These are phyloP conservation scores for Prosapia bicincta DNA, from an alignment of 2,888 invertebrate genomes.

Conservation along the genomic window DNA sequence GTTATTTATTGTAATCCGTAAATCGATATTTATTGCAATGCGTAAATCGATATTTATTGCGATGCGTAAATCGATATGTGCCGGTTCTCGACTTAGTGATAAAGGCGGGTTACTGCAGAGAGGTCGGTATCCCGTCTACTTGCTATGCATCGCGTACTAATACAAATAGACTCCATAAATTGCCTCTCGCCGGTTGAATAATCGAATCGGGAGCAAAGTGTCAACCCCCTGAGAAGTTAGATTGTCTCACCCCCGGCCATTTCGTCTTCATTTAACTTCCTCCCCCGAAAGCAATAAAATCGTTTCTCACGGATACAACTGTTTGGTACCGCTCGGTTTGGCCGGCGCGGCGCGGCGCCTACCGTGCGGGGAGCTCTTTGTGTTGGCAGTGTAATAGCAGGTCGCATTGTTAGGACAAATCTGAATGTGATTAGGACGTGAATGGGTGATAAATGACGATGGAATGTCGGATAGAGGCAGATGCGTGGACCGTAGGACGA, in stretches of 20 bases:
- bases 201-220: not conserved
- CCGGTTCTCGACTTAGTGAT: no score
- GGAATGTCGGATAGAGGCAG: not conserved
- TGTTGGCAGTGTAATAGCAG: not conserved
- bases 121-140: no score
- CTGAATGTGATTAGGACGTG: not conserved
- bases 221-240: conserved; percentile 20
- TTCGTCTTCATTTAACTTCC: conserved; percentile 2
- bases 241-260: conserved; percentile 16
- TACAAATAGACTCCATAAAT: conserved; percentile 25
- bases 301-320: not conserved
- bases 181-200: not conserved
- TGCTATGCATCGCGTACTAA: conserved; percentile 22
- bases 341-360: no score
- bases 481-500: no score
- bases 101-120: no score
- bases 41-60: no score
- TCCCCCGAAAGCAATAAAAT: not conserved
- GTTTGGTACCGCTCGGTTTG: not conserved
- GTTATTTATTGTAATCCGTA: no score
- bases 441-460: not conserved
- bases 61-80: no score
- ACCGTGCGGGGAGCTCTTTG: not conserved
- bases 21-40: no score
- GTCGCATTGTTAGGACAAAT: not conserved